Percentiles rank a stretch among this genome's conserved stretches.
Conservation (phyloP, 2,113 vertebrate species). For the Hipposideros armiger region DNA sequence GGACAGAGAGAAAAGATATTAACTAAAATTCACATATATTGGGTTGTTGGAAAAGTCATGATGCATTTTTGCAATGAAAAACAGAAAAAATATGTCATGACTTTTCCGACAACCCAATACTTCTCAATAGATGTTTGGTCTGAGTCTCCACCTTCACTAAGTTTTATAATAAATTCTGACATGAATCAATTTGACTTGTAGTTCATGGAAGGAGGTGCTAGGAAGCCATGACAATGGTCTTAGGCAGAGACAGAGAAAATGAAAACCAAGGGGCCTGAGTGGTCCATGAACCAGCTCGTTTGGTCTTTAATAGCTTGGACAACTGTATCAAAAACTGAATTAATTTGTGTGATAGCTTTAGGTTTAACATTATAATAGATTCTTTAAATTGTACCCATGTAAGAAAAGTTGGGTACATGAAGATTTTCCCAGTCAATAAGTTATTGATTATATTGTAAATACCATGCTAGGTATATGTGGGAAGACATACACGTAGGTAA, state of each 20-base stretch:
- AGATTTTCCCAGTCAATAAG: neutral
- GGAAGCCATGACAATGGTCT: neutral
- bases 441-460: neutral
- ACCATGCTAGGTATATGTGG: neutral
- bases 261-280: neutral
- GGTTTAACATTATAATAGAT: neutral
- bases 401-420: neutral
- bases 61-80: no score
- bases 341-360: neutral
- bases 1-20: neutral
- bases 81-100: no score
- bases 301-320: neutral
- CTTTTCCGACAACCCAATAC: no score
- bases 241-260: neutral
- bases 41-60: no score
- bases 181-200: neutral
- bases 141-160: neutral
- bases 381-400: neutral
- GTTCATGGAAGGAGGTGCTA: neutral
- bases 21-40: neutral
- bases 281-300: neutral
- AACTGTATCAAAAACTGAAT: neutral
- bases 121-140: neutral
- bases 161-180: neutral
- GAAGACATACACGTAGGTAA: neutral